These are phyloP conservation scores for Melanaphis sacchari DNA, from an alignment of 1,140 invertebrate genomes.

Conservation along the genomic window DNA sequence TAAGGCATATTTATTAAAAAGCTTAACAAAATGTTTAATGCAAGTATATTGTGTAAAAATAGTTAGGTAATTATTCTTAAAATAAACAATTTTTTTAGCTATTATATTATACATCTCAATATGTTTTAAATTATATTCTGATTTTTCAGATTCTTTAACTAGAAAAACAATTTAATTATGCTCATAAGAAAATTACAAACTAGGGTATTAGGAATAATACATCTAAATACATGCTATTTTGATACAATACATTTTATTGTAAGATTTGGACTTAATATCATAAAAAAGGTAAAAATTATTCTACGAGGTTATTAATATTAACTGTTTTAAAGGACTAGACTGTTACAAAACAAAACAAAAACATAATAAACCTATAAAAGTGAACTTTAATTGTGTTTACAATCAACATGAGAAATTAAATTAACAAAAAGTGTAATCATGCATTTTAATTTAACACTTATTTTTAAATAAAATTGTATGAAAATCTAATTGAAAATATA, in stretches of 20 bases:
- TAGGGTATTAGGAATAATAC: neutral
- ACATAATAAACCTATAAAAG: slow-evolving; percentile 32
- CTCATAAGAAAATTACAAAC: slow-evolving; percentile 1
- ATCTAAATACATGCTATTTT: slow-evolving; percentile 2
- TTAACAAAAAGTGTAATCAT: slow-evolving; percentile 2
- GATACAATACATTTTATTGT: slow-evolving; percentile 11
- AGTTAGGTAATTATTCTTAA: neutral
- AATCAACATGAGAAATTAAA: slow-evolving; percentile 3
- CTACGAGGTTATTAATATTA: neutral
- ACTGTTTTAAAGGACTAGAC: slow-evolving; percentile 39
- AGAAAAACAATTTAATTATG: neutral
- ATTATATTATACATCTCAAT: neutral
- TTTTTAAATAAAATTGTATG: neutral
- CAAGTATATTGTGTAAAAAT: neutral
- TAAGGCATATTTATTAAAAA: neutral
- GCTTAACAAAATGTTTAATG: neutral
- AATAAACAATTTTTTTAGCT: neutral
- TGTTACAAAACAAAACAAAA: slow-evolving; percentile 28
- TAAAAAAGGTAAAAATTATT: neutral
- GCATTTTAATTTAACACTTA: neutral
- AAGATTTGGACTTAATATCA: neutral
- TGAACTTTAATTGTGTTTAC: slow-evolving; percentile 42
- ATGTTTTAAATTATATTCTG: neutral
- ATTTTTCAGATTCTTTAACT: neutral
- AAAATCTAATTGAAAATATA: slow-evolving; percentile 4